Evolutionary conservation across 2,888 invertebrate species (phyloP).

Genomic region (Chloromyia formosa): DNA sequence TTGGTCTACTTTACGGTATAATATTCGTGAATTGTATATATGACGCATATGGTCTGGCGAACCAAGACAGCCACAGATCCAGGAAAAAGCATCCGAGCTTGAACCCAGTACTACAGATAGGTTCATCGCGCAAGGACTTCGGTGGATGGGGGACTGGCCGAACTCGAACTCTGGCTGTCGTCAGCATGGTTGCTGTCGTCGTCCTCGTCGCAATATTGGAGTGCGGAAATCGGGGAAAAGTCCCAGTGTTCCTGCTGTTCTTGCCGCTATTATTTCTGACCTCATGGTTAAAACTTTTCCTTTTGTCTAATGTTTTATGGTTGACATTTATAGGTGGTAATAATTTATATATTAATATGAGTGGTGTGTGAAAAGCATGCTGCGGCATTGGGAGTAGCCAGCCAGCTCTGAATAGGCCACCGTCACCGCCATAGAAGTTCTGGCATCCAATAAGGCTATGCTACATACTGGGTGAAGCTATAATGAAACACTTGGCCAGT

Average conservation of each 20-base stretch:
- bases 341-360: slow-evolving; percentile 50
- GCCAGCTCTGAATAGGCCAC: background rate
- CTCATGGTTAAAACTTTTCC: slow-evolving; percentile 43
- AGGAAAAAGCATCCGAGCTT: slow-evolving; percentile 3
- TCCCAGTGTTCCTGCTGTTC: background rate
- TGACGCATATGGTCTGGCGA: slow-evolving; percentile 10
- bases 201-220: background rate
- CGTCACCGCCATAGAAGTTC: background rate
- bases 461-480: background rate
- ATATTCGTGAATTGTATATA: slow-evolving; percentile 7
- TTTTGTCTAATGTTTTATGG: slow-evolving; percentile 44
- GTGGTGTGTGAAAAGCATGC: slow-evolving; percentile 22
- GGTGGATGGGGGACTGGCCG: background rate
- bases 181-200: background rate
- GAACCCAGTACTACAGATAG: background rate
- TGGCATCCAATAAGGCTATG: background rate
- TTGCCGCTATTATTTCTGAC: slow-evolving; percentile 41
- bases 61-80: slow-evolving; percentile 3
- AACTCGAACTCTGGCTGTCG: background rate
- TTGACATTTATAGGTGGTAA: slow-evolving; percentile 48
- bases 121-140: background rate
- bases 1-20: background rate
- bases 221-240: background rate
- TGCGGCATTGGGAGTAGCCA: slow-evolving; percentile 8
- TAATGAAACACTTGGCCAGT: background rate